Conservation (phyloP, 2,113 vertebrate genomes). For the Bubo blakistoni region DNA sequence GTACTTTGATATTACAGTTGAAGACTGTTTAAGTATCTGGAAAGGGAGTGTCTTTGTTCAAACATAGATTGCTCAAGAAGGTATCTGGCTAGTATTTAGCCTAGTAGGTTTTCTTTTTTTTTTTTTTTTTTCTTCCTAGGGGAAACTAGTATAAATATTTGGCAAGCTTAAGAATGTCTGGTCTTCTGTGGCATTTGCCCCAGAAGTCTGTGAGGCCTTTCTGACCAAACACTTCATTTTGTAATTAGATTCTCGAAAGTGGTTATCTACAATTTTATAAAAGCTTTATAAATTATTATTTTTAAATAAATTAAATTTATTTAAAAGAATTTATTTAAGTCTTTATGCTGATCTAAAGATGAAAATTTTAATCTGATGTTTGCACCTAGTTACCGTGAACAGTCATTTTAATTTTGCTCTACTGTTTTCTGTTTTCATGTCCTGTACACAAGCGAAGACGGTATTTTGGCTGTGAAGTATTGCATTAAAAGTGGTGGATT, state of each 20-base stretch:
- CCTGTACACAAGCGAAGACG: neutral
- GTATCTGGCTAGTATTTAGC: neutral
- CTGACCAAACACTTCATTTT: neutral
- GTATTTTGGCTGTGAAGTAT: neutral
- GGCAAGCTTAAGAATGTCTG: neutral
- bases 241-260: neutral
- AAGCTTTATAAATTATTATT: too few relatives aligned
- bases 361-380: neutral
- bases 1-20: neutral
- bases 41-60: slow-evolving; percentile 2
- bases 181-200: neutral
- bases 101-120: neutral
- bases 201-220: neutral
- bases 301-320: too few relatives aligned
- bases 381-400: neutral
- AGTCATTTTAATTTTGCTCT: neutral
- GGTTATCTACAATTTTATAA: neutral
- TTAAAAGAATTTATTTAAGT: neutral
- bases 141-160: neutral
- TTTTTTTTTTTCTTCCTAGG: neutral
- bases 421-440: neutral
- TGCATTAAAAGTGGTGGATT: neutral
- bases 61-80: neutral
- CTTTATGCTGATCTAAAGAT: neutral
- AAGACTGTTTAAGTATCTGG: neutral